Conservation (phyloP, 1,140 invertebrate genomes). For the Orchestia grillus region DNA sequence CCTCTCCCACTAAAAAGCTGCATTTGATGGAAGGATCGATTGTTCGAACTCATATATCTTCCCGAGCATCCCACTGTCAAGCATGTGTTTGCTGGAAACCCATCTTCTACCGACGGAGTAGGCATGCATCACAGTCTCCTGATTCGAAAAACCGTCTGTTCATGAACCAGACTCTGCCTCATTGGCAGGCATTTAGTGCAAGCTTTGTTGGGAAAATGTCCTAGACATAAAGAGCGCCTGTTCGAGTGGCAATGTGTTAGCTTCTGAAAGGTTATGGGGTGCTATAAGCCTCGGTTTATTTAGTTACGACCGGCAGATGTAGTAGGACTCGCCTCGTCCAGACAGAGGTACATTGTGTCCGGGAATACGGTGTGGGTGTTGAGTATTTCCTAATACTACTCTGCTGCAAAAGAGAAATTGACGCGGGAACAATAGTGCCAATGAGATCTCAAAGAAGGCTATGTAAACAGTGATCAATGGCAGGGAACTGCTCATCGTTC, state of each 20-base stretch:
- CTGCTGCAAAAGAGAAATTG: slow-evolving; percentile 45
- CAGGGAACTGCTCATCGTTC: slow-evolving; percentile 7
- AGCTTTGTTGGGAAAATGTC: slow-evolving; percentile 15
- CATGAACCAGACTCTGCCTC: background rate
- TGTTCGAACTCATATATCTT: slow-evolving; percentile 21
- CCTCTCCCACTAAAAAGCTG: background rate
- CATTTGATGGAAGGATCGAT: slow-evolving; percentile 42
- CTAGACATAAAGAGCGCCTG: background rate
- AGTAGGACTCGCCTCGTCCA: background rate
- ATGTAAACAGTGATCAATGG: slow-evolving; percentile 56
- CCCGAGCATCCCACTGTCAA: background rate
- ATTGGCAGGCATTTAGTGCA: slow-evolving; percentile 50
- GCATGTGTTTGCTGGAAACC: slow-evolving; percentile 1
- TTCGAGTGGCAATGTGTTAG: slow-evolving; percentile 27
- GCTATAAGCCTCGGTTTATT: slow-evolving; percentile 13
- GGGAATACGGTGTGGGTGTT: slow-evolving; percentile 3
- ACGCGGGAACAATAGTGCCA: slow-evolving; percentile 48
- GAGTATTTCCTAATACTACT: slow-evolving; percentile 32
- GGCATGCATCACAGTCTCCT: background rate
- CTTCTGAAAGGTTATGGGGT: slow-evolving; percentile 12
- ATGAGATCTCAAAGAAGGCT: slow-evolving; percentile 45
- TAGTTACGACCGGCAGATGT: background rate
- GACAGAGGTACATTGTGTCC: slow-evolving; percentile 39
- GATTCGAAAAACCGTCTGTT: background rate
- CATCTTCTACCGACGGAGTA: background rate